Evolutionary conservation across 2,113 vertebrate genomes (phyloP).

Genomic region (Rattus rattus): DNA sequence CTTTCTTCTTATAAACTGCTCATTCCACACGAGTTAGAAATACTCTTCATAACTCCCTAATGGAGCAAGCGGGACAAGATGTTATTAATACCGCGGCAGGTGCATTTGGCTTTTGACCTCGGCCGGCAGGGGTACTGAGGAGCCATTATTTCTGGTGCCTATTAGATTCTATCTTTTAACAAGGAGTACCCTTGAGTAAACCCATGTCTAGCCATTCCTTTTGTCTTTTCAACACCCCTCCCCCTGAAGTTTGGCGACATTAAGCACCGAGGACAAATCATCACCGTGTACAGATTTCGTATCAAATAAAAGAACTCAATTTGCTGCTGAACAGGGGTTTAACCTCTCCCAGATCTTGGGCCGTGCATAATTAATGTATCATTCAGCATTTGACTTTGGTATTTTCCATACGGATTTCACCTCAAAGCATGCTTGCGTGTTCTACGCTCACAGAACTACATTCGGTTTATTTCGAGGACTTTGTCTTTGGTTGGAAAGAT

Average conservation of each 20-base stretch:
- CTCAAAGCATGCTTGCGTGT: constrained; percentile 81
- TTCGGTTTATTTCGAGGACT: constrained; percentile 71
- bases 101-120: constrained; percentile 76
- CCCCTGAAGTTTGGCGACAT: constrained; percentile 68
- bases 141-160: constrained; percentile 49
- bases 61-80: constrained; percentile 74
- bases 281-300: constrained; percentile 72
- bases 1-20: neutral
- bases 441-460: constrained; percentile 78
- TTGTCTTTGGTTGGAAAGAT: constrained; percentile 76
- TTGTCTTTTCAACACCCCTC: constrained; percentile 72
- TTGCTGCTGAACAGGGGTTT: constrained; percentile 83
- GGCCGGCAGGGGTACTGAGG: constrained; percentile 46
- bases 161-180: constrained; percentile 71
- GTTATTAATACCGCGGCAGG: constrained; percentile 70
- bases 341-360: constrained; percentile 82
- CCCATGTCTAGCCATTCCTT: constrained; percentile 53
- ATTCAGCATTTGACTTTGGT: constrained; percentile 83
- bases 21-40: constrained; percentile 47
- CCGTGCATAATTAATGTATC: constrained; percentile 84
- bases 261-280: constrained; percentile 79
- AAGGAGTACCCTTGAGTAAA: constrained; percentile 60
- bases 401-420: constrained; percentile 82
- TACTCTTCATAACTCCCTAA: constrained; percentile 72
- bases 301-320: constrained; percentile 84